Evolutionary conservation across 1,140 invertebrate species (phyloP).

Genomic region (Pemphigus obesinymphae): DNA sequence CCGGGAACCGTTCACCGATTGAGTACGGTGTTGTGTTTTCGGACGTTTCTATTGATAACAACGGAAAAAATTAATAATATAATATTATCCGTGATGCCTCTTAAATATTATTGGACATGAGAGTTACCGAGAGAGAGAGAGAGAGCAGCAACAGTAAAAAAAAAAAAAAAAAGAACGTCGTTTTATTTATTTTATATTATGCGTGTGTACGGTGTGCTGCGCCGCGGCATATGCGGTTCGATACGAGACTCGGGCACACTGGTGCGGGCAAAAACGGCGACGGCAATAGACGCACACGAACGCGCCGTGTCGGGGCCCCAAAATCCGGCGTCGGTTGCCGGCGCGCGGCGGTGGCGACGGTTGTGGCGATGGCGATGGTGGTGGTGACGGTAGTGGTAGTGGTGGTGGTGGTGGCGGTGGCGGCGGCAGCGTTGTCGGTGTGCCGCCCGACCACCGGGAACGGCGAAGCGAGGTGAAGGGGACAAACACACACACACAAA

Average conservation of each 20-base stretch:
- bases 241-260: slow-evolving; percentile 34
- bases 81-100: too few species aligned
- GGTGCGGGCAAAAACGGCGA: slow-evolving; percentile 14
- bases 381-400: background rate
- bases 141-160: too few species aligned
- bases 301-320: slow-evolving; percentile 26
- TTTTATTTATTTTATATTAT: too few species aligned
- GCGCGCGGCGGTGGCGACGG: background rate
- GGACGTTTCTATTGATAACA: too few species aligned
- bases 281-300: slow-evolving; percentile 19
- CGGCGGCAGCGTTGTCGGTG: background rate
- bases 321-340: background rate
- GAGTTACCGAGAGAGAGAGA: too few species aligned
- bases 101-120: too few species aligned
- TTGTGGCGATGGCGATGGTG: background rate
- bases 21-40: too few species aligned
- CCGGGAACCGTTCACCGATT: too few species aligned
- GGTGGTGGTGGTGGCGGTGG: background rate
- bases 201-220: background rate
- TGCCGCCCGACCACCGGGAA: background rate
- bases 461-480: background rate
- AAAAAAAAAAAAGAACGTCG: too few species aligned
- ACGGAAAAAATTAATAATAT: too few species aligned
- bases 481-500: background rate
- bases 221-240: slow-evolving; percentile 34